A percentile compares a stretch with the other conserved stretches of the same genome.
Conservation (phyloP, 2,113 vertebrate species). For the Dasyornis broadbenti region DNA sequence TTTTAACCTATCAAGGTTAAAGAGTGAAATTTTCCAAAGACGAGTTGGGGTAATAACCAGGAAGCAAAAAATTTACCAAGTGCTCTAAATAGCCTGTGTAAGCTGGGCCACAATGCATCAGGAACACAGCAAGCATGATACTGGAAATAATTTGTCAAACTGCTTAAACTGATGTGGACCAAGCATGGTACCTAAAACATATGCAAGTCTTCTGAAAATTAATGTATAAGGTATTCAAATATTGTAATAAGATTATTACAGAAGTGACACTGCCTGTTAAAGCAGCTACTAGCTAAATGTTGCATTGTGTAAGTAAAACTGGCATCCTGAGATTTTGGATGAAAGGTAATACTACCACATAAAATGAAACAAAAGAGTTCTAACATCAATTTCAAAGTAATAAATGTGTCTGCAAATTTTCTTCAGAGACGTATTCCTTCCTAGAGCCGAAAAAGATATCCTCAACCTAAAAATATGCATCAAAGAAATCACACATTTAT, state of each 20-base stretch:
- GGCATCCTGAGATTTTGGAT: background rate
- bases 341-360: background rate
- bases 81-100: background rate
- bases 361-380: background rate
- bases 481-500: background rate
- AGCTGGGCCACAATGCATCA: background rate
- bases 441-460: background rate
- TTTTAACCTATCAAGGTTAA: background rate
- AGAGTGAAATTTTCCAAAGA: background rate
- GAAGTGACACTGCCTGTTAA: background rate
- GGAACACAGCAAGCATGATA: background rate
- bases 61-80: background rate
- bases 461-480: background rate
- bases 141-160: background rate
- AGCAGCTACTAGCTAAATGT: background rate
- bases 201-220: background rate
- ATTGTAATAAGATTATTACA: background rate
- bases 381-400: background rate
- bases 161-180: background rate
- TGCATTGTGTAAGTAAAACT: background rate
- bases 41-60: background rate
- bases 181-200: background rate
- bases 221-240: background rate
- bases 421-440: background rate
- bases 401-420: background rate